These are phyloP conservation scores for Octomys mimax DNA, from an alignment of 2,797 vertebrate species.

Conservation along the genomic window DNA sequence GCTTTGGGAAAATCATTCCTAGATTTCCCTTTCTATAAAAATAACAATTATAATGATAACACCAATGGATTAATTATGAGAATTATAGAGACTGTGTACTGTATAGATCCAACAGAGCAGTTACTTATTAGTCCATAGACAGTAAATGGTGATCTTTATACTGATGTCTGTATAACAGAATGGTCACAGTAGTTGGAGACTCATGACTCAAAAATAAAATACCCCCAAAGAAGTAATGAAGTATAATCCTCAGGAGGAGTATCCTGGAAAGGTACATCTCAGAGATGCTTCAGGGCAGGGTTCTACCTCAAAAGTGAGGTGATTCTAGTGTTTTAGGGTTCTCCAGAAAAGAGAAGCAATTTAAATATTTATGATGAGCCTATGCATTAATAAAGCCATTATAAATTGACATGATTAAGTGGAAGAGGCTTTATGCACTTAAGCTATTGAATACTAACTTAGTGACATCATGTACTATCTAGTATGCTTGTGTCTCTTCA, in stretches of 20 bases:
- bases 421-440: no score
- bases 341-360: neutral
- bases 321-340: neutral
- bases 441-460: neutral
- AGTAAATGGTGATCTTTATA: neutral
- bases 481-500: neutral
- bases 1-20: neutral
- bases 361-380: neutral
- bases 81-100: neutral
- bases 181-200: neutral
- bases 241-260: fast-evolving
- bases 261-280: neutral
- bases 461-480: fast-evolving
- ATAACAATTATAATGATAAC: neutral
- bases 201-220: neutral
- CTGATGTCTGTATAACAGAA: neutral
- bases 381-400: neutral
- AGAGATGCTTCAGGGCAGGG: neutral
- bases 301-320: neutral
- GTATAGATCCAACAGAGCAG: neutral
- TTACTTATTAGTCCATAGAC: neutral
- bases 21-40: slow-evolving; percentile 14
- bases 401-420: neutral
- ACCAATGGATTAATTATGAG: neutral
- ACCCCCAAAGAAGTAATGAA: neutral